Evolutionary conservation across 2,113 vertebrate species (phyloP), one percentile per base, ranked within the genome.

Genomic region (Epinephelus moara): DNA sequence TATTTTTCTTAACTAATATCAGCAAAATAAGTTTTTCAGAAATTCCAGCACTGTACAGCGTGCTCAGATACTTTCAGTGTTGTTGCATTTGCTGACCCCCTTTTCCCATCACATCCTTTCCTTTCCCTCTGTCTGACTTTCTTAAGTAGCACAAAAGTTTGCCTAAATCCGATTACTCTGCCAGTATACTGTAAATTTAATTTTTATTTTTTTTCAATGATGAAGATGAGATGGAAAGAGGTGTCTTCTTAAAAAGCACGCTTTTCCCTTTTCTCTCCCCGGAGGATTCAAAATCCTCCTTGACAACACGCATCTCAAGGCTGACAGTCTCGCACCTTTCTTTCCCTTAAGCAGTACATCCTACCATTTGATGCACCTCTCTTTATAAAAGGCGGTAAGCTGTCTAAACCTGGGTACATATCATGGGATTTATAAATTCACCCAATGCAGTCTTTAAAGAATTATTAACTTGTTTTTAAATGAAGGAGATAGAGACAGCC

Each of bases 291-390:
- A 81, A 86, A 89, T 86, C 63, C 53, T 82, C 18, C 40, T 56
- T 89, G 85, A 87, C 86, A 90, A 78, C 71, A 75, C 9, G 30
- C 42, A 33, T 84, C 74, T 68, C 21, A 33, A 60, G 56, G 49
- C 72, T 85, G 74, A 79, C 62, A 81, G 70, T 72, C 55, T 70
- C 0, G 9, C 23, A 40, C 49, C 81, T 89, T 69, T 71, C 23
- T 74, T 78, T 74, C 21, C 62, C 30, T 82, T 69, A 61, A 78
- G 75, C 73, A 82, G 75, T 55, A 68, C 66, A 80, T 81, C 59
- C 49, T 42, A 47, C 67, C 18, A 30, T 82, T 82, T 56, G 30
- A 84, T 75, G 67, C 77, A 70, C 21, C 27, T 72, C 23, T 68
- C 60, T 70, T 57, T 63, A 63, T 84, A 56, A 87, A 82, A 83